phyloP scores from a whole-genome alignment of 1,140 invertebrate genomes.

The Venustaconcha ellipsiformis region DNA sequence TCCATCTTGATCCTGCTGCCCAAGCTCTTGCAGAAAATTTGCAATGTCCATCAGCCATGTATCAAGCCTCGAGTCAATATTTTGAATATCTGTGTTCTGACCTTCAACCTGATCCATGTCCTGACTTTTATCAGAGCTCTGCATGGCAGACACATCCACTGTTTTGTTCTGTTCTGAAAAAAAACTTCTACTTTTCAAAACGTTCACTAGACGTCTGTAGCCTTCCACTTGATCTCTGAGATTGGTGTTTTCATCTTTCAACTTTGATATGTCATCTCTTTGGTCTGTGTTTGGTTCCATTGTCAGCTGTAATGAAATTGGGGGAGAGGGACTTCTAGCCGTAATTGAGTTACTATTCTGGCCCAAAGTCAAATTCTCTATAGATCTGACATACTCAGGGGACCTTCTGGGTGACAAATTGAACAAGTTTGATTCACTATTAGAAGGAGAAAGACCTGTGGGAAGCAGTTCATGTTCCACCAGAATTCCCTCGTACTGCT shows the following conservation, averaged over 20 bases:
- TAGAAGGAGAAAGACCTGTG: constrained; percentile 17
- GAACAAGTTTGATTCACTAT: constrained; percentile 10
- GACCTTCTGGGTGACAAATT: background rate
- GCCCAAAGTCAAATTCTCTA: constrained; percentile 1
- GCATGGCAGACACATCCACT: background rate
- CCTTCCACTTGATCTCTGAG: constrained; percentile 26
- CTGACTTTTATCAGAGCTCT: background rate
- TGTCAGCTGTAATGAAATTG: background rate
- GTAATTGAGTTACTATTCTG: background rate
- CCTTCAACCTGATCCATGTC: constrained; percentile 6
- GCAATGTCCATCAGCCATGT: constrained; percentile 17
- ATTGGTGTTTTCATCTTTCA: constrained; percentile 19
- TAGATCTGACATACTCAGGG: background rate
- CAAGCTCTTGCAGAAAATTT: constrained; percentile 17
- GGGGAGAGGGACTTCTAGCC: background rate
- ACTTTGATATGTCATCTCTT: background rate
- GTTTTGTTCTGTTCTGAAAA: background rate
- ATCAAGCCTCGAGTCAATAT: background rate
- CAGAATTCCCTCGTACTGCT: constrained; percentile 20
- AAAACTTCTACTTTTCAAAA: constrained; percentile 23
- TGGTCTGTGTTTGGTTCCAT: background rate
- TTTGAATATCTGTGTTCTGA: no score
- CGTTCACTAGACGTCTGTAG: constrained; percentile 22
- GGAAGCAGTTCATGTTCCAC: constrained; percentile 9
- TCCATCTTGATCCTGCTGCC: constrained; percentile 10